Conservation (phyloP, 1,140 invertebrate species). For the Laodelphax striatellus region DNA sequence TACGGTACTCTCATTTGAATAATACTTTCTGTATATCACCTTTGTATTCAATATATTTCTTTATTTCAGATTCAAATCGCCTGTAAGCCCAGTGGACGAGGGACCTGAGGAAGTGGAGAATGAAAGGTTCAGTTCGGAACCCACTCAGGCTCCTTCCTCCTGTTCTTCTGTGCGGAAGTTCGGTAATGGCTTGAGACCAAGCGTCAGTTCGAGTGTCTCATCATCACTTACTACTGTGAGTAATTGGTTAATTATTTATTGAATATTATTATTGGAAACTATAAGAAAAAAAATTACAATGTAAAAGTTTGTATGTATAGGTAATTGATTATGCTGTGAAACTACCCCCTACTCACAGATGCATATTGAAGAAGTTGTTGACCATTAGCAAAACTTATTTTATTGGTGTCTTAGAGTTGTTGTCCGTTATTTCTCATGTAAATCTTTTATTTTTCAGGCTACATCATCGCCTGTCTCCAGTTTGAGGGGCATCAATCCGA, state of each 20-base stretch:
- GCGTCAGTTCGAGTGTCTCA: slow-evolving; percentile 16
- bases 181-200: slow-evolving; percentile 4
- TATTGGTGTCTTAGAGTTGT: too few species aligned
- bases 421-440: too few species aligned
- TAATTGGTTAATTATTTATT: neutral
- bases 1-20: too few species aligned
- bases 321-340: too few species aligned
- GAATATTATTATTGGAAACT: too few species aligned
- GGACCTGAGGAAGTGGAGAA: slow-evolving; percentile 9
- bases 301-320: too few species aligned
- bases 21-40: too few species aligned
- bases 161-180: neutral
- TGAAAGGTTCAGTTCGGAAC: neutral
- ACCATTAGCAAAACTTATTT: too few species aligned
- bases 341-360: too few species aligned
- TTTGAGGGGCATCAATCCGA: slow-evolving; percentile 40
- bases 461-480: slow-evolving; percentile 42
- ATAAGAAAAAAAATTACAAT: too few species aligned
- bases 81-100: slow-evolving; percentile 20
- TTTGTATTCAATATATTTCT: too few species aligned
- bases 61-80: slow-evolving; percentile 18
- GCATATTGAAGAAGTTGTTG: too few species aligned
- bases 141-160: neutral
- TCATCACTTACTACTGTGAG: slow-evolving; percentile 19
- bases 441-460: slow-evolving; percentile 35